Evolutionary conservation across 2,113 vertebrate genomes (phyloP), one percentile per base, ranked within the genome.

Genomic region (Poicephalus meyeri): DNA sequence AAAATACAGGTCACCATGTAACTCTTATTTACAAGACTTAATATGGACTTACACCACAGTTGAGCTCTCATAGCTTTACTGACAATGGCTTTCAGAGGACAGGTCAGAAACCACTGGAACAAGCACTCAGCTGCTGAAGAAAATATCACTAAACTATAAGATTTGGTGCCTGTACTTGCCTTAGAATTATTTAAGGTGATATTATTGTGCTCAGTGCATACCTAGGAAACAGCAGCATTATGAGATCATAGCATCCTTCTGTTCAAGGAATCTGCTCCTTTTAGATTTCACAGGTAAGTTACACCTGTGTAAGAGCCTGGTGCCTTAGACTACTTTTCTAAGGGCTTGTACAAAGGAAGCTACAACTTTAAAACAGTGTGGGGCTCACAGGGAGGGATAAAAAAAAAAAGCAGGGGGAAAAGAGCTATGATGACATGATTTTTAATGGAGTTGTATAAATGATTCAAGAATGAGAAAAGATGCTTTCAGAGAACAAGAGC

Each of bases 331-430:
- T 56, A 3, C 6, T 47, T 66, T 12, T 64, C 14, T 25, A 55
- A 76, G 25, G 33, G 20, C 17, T 12, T 28, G 19, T 46, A 37
- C 10, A 70, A 87, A 80, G 18, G 23, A 14, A 65, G 17, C 29
- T 4, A 60, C 19, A 58, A 21, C 44, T 79, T 80, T 13, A 65
- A 26, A 29, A 50, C 8, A 68, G 12, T 3, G 3, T 41, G 33
- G 15, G 1, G 0, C 4, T 69, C 35, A 60, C 28, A 63, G 24
- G 29, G 6, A 66, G 8, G 5, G 24, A 80, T 33, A 10, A 66
- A 69, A 31, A 39, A 39, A 39, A 21, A 13, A 5, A 2, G 2
- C 1, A 3, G 1, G 0, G 3, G 18, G 13, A 2, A 35, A 37
- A 82, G 19, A 80, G 14, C 17, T 66, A 39, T 4, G 4, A 50